phyloP scores from a whole-genome alignment of 2,888 invertebrate genomes.

The Synanthedon myopaeformis region DNA sequence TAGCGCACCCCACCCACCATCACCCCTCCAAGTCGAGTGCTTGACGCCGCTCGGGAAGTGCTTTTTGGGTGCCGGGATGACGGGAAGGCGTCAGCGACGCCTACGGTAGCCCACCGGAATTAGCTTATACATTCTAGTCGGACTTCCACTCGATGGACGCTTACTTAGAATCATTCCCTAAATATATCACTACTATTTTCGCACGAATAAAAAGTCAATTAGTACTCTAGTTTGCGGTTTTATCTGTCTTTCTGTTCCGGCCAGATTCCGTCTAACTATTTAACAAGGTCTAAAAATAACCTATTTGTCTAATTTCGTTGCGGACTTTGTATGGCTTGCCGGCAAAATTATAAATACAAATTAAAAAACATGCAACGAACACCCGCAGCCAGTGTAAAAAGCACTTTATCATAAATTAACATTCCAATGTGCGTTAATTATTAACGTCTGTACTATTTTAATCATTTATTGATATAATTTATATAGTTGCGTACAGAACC shows the following conservation, averaged over 20 bases:
- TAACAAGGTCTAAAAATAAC: too few relatives aligned
- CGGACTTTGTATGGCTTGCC: too few relatives aligned
- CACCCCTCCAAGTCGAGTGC: conserved; percentile 32
- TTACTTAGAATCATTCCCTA: conserved; percentile 16
- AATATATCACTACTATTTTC: too few relatives aligned
- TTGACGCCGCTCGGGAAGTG: conserved; percentile 55
- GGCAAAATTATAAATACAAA: conserved; percentile 1
- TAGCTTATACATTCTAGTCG: conserved; percentile 22
- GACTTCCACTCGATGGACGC: conserved; percentile 13
- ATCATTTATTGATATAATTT: too few relatives aligned
- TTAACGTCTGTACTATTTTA: neutral
- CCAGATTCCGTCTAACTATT: too few relatives aligned
- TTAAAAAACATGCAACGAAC: too few relatives aligned
- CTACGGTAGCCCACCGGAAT: conserved; percentile 20
- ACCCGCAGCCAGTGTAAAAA: neutral
- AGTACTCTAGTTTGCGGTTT: too few relatives aligned
- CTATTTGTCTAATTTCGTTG: too few relatives aligned
- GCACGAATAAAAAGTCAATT: too few relatives aligned
- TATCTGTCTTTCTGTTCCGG: too few relatives aligned
- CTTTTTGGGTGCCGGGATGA: conserved; percentile 51
- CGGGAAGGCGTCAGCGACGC: conserved; percentile 43
- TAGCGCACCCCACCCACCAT: conserved; percentile 20
- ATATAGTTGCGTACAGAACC: too few relatives aligned
- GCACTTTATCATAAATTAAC: neutral
- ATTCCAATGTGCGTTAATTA: neutral